Base-by-base conservation (phyloP, 1,140 invertebrate species). In the Drosophila yakuba region DNA sequence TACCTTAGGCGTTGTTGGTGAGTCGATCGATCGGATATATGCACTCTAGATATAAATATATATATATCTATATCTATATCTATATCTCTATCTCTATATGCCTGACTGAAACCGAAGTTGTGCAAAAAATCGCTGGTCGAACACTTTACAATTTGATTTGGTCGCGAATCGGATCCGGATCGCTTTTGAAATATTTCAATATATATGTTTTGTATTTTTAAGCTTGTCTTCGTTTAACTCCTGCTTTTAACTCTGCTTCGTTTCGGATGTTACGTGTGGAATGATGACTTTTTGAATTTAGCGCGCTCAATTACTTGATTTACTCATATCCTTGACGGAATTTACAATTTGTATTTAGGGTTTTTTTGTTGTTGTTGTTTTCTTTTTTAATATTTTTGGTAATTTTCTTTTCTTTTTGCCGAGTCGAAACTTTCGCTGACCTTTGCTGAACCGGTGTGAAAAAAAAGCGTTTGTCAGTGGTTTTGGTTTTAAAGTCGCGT, bases 311-410 rank as follows among this genome's bases (percentile, higher is more conserved):
- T 68, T 68, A 55, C n/a, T 50, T 52, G 44, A 71, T 82, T 64
- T 36, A 58, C 43, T 69, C 80, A 83, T 83, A 59, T 83, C 80
- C 80, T 83, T 72, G 57, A 56, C 39, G 32, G 43, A 36, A 60
- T 59, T 43, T 55, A 58, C 52, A 4, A 39, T 39, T 39, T 39
- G 14, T 39, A 39, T 14, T 39, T 39, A 14, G 14, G 4, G 14
- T 35, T 17, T 15, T 41, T 39, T 35, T n/a, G n/a, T n/a, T n/a
- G n/a, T 15, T 41, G 17, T 7, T 12, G 20, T 17, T 25, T 55
- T 25, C 4, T 20, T 1, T 10, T 38, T 35, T 0, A 32, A 10
- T 10, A 10, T 55, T 38, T 41, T 48, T 12, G 17, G 6, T 47
- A 44, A 32, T n/a, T 57, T 43, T 43, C 4, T 36, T 36, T 14